Base-by-base conservation (phyloP, 2,797 vertebrate species). In the Pelobates cultripes region DNA sequence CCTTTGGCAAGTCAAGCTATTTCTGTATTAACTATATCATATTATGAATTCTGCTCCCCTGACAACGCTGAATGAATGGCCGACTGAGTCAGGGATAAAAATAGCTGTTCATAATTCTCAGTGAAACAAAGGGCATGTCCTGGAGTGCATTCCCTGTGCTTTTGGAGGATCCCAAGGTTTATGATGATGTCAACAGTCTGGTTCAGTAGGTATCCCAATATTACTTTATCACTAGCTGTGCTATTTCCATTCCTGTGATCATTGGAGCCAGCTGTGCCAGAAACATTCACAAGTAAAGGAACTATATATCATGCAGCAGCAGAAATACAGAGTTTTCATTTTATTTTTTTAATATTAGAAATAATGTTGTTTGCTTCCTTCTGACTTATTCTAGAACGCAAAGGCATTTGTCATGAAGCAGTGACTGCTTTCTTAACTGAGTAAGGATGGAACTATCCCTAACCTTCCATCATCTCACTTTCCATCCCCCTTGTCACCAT, bases 51-150 rank as follows among this genome's bases (percentile, higher is more conserved):
- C 43, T 70, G 43, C 44, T 79, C 76, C 57, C 76, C 51, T 66
- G 77, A 79, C 53, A 79, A 75, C 66, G 28, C 45, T 41, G 51
- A 60, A 82, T 68, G 70, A 73, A 82, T 77, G 68, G 57, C 69
- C 45, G 42, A 17, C 73, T 77, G 80, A 67, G 43, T 82, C 68
- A 72, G 5, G 17, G 82, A 71, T 84, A 79, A 67, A 84, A 76
- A 84, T 84, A 84, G 73, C 60, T 67, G 45, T 60, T 17, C 77
- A 75, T 79, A 66, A 79, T 79, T 83, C 71, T 75, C 51, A 10
- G 75, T 75, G 45, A 80, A 76, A 79, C 55, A 45, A 67, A 66
- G 66, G 67, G 66, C 61, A 57, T 69, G 68, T 75, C 77, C 70
- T 69, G 66, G 67, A 75, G 77, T 80, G 41, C 66, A 57, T n/a